Evolutionary conservation across 2,888 invertebrate genomes (phyloP).

Genomic region (Drosophila diplacantha): DNA sequence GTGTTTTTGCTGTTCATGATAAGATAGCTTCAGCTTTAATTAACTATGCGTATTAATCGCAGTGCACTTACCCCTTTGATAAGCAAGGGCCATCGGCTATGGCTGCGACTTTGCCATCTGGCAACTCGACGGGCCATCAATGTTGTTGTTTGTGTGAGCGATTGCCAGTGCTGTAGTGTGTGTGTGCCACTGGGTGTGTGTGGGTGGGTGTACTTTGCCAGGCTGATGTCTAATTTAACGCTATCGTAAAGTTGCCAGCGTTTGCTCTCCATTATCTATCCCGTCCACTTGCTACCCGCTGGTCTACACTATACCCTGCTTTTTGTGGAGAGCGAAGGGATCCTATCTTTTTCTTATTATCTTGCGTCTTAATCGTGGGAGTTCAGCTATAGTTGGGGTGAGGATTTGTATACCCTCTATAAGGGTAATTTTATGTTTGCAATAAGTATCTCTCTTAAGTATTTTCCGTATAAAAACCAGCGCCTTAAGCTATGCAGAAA

Average conservation of each 20-base stretch:
- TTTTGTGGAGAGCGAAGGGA: neutral
- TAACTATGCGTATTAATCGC: neutral
- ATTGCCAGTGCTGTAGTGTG: constrained; percentile 10
- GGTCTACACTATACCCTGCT: neutral
- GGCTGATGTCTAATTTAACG: constrained; percentile 70
- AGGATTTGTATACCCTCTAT: neutral
- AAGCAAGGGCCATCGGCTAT: constrained; percentile 38
- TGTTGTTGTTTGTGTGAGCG: constrained; percentile 30
- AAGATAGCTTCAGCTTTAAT: neutral
- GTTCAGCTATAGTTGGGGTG: neutral
- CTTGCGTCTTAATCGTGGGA: neutral
- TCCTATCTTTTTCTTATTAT: too few species aligned
- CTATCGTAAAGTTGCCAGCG: constrained; percentile 64
- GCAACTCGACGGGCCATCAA: constrained; percentile 52
- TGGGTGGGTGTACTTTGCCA: constrained; percentile 50
- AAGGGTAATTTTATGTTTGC: neutral
- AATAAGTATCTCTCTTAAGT: too few species aligned
- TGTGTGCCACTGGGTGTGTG: constrained; percentile 29
- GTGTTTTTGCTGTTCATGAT: neutral
- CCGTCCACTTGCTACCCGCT: neutral
- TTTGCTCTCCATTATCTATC: constrained; percentile 44
- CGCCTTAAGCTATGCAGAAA: neutral
- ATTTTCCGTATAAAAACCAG: neutral
- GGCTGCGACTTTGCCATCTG: constrained; percentile 15
- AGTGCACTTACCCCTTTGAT: constrained; percentile 46